Evolutionary conservation across 2,797 vertebrate genomes (phyloP).

Genomic region (Brachyrhaphis roseni): DNA sequence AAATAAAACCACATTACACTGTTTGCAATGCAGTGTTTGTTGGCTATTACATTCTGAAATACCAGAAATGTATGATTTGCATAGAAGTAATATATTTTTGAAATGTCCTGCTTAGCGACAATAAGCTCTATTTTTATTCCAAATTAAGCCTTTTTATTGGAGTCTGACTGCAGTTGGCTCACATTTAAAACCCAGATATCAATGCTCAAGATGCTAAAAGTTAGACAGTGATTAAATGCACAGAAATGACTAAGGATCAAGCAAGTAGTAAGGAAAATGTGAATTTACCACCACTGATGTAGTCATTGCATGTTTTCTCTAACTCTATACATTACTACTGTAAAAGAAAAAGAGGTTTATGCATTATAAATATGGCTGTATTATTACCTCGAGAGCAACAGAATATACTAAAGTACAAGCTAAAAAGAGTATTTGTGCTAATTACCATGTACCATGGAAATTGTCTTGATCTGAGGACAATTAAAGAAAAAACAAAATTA

Average conservation of each 20-base stretch:
- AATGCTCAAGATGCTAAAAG: not conserved
- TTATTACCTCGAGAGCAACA: not conserved
- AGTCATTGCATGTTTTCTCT: not conserved
- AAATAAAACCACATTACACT: not conserved
- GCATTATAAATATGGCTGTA: not conserved
- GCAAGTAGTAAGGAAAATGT: not conserved
- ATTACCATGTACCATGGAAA: not conserved
- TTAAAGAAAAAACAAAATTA: not conserved
- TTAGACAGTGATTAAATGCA: not conserved
- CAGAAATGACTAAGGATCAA: not conserved
- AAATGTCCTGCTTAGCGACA: not conserved
- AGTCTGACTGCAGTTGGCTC: not conserved
- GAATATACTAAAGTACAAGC: not conserved
- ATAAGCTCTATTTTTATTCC: not conserved
- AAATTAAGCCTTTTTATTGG: not conserved
- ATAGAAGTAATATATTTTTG: not conserved
- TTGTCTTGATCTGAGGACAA: not conserved
- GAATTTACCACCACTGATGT: not conserved
- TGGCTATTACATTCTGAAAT: not conserved
- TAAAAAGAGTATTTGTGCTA: not conserved
- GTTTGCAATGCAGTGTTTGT: not conserved
- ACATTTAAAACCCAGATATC: not conserved
- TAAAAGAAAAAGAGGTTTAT: not conserved
- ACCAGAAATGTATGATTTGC: not conserved
- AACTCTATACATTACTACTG: not conserved